Base-by-base conservation (phyloP, 2,113 vertebrate genomes). In the Sander vitreus region DNA sequence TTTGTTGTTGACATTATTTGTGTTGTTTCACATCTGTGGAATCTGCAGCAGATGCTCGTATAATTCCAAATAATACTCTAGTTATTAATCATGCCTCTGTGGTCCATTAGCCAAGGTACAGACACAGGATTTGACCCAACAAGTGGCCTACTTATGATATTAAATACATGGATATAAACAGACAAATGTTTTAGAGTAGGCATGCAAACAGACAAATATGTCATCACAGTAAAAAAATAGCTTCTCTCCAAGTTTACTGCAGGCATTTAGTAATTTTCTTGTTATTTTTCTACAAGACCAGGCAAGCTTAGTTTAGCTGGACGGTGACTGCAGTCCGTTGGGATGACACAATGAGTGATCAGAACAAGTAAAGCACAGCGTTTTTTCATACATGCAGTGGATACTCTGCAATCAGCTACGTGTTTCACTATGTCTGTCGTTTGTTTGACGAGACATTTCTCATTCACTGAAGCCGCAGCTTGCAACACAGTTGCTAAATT, bases 21-120 rank as follows among this genome's bases (percentile, higher is more conserved):
- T 59, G 0, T 74, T 82, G 64, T 73, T 85, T 76, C 70, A 74
- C 73, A 84, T 90, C 88, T 88, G 21, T 80, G 59, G 83, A 91
- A 91, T 90, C 64, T 80, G 76, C 55, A 87, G 78, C 91, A 92
- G 91, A 93, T 93, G 89, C 91, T 91, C 33, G 0, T 51, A 64
- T 89, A 90, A 90, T 85, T 87, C 86, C 79, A 73, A 33, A 11
- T 88, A 88, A 89, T 89, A 39, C 85, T 81, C 59, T 74, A 10
- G 71, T 76, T 80, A 84, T 83, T 90, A 92, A 85, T 83, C 87
- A 78, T 23, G 70, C 71, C 48, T 81, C 74, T 86, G 4, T 76
- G 50, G 60, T 80, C 68, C 53, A 51, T 55, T 59, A 73, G 80
- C 71, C 62, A 71, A 76, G 14, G 80, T 85, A 60, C 57, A 48